Base-by-base conservation (phyloP, 2,888 invertebrate species). In the Gari tellinella region DNA sequence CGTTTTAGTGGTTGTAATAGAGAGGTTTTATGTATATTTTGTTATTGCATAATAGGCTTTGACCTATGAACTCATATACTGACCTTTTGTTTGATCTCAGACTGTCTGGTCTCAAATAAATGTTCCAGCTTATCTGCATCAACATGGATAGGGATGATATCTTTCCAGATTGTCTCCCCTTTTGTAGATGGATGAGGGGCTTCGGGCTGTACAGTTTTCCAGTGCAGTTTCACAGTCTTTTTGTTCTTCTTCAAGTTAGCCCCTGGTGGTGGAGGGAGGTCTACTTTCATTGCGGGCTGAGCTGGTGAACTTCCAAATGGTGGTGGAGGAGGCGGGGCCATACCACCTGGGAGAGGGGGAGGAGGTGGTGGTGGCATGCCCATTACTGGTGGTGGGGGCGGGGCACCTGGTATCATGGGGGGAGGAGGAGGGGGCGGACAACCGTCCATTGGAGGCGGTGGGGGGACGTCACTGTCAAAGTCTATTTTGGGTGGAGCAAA, bases 211-310 rank as follows among this genome's bases (percentile, higher is more conserved):
- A 94, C 92, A 92, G 99, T 98, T 90, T 96, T 96, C 99, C 99
- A 99, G 92, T 99, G 99, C 58, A 99, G 93, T 92, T 98, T 98
- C 15, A 99, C 96, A 25, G 99, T 99, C 92, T 99, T 92, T 93
- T 98, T 98, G 90, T 95, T 97, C 79, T 91, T 90, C 60, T 89
- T 86, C 25, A 89, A 66, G 61, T 81, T 82, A 26, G 85, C 78
- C 25, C 89, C 88, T 10, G 90, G 88, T 23, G 88, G 85, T 51
- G 88, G 86, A 17, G 88, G 88, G n/a, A 86, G 86, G 63, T 84
- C 85, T 53, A 86, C 83, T 15, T 62, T 75, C 17, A 73, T 43
- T 10, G 83, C 21, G 38, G 76, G 43, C 69, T 75, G 17, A 69
- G 77, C 10, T 56, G 63, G 26, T 68, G 76, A 41, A 53, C 55